Base-by-base conservation (phyloP, 37 sponge, comb jelly and placozoan species). In the Crambe crambe region DNA sequence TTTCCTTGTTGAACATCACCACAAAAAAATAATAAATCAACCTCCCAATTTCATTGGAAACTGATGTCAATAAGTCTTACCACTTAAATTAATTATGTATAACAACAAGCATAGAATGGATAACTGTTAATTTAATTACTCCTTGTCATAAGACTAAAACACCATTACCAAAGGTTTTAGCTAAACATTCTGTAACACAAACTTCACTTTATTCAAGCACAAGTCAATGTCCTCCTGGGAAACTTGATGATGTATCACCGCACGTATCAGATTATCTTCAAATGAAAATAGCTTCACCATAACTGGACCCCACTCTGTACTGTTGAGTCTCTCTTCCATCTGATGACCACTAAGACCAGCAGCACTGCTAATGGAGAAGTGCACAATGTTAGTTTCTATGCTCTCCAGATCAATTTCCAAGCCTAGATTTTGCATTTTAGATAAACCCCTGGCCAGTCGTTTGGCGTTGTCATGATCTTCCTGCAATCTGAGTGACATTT, bases 361-460 rank as follows among this genome's bases (percentile, higher is more conserved):
- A 32, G 80, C 40, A 4, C 15, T 17, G n/a, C n/a, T n/a, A 2
- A 93, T 18, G 0, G 22, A 17, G 37, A 93, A 89, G 6, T 80
- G n/a, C 1, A 93, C 84, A 17, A 93, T 89, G 74, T 93, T 93
- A 8, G 90, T 78, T 57, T 89, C 80, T 34, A 89, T 76, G 43
- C 31, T 20, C 1, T 54, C 72, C 0, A 57, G 72, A 22, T 89
- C 87, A 22, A 86, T 62, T 39, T 74, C 29, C 5, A 93, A 30
- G 10, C 94, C 94, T 3, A 82, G 68, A 35, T 79, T 67, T 0
- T 56, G 67, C 71, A 93, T 60, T 2, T 38, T 70, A 9, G 80
- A 79, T 2, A 89, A 66, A 3, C 83, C 80, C 31, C 34, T 10
- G 37, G 87, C 84, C 32, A 93, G 27, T 36, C 23, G 58, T 71